phyloP scores from a whole-genome alignment of 2,113 vertebrate genomes.

The Megaleporinus macrocephalus region DNA sequence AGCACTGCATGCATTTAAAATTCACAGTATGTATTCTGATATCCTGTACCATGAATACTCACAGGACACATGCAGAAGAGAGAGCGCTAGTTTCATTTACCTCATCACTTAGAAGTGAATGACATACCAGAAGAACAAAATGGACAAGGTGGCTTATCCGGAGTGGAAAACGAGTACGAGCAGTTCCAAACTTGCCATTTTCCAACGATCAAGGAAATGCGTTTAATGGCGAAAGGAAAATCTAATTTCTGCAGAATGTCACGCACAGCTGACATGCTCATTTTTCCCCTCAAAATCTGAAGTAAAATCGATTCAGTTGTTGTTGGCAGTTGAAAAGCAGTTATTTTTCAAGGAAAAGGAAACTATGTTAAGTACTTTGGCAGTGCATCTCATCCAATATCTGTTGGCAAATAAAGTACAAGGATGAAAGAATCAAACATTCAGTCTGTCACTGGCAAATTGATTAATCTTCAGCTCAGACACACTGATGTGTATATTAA shows the following conservation, averaged over 20 bases:
- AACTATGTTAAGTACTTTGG: constrained; percentile 51
- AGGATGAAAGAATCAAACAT: background rate
- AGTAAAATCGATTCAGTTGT: constrained; percentile 29
- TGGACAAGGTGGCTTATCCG: background rate
- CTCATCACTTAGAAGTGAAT: background rate
- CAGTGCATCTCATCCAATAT: constrained; percentile 19
- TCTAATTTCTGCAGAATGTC: constrained; percentile 8
- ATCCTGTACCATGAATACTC: background rate
- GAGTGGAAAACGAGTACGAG: constrained; percentile 12
- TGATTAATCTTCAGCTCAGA: background rate
- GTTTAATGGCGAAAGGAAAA: constrained; percentile 42
- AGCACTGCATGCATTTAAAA: background rate
- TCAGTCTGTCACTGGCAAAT: background rate
- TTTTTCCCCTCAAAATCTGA: background rate
- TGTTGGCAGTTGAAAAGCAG: constrained; percentile 44
- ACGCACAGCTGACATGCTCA: constrained; percentile 26
- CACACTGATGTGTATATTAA: background rate
- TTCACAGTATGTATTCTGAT: background rate
- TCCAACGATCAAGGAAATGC: constrained; percentile 32
- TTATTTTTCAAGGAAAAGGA: constrained; percentile 39
- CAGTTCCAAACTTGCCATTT: constrained; percentile 14
- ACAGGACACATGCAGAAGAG: background rate
- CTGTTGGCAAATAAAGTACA: constrained; percentile 13
- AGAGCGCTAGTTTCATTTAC: background rate
- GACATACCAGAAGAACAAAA: constrained; percentile 19